Percentiles rank a stretch among this genome's conserved stretches.
Evolutionary conservation across 1,140 invertebrate genomes (phyloP).

Genomic region (Reticulitermes speratus): DNA sequence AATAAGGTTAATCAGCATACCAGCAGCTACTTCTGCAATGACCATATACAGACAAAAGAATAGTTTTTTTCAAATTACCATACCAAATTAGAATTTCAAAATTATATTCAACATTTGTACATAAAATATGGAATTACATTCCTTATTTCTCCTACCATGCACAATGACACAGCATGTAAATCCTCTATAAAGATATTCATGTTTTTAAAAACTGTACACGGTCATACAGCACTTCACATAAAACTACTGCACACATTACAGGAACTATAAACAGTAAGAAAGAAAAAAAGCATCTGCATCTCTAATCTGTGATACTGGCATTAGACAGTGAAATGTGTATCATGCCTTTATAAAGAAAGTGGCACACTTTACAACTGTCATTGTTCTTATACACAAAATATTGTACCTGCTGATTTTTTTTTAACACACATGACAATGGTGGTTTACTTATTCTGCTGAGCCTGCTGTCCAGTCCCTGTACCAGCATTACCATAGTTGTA

Average conservation of each 20-base stretch:
- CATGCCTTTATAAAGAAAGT: too few species aligned
- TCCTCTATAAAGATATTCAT: too few species aligned
- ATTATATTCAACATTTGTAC: neutral
- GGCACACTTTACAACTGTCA: too few species aligned
- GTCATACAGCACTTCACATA: neutral
- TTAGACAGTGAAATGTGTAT: neutral
- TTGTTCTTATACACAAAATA: too few species aligned
- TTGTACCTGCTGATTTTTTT: too few species aligned
- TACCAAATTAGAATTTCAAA: neutral
- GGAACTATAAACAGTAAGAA: neutral
- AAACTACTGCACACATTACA: constrained; percentile 13
- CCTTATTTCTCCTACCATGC: neutral
- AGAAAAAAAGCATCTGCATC: neutral
- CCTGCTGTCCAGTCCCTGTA: constrained; percentile 11
- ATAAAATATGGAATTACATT: neutral
- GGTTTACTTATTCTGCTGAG: neutral
- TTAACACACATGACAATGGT: too few species aligned
- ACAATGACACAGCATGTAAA: neutral
- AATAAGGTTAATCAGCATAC: too few species aligned
- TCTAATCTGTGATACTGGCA: neutral
- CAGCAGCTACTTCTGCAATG: too few species aligned
- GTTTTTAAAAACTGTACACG: neutral
- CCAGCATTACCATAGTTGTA: constrained; percentile 38
- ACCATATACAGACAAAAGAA: too few species aligned
- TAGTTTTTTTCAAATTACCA: too few species aligned